Conservation (phyloP, 2,888 invertebrate species). For the Gisinianus flammeolus region DNA sequence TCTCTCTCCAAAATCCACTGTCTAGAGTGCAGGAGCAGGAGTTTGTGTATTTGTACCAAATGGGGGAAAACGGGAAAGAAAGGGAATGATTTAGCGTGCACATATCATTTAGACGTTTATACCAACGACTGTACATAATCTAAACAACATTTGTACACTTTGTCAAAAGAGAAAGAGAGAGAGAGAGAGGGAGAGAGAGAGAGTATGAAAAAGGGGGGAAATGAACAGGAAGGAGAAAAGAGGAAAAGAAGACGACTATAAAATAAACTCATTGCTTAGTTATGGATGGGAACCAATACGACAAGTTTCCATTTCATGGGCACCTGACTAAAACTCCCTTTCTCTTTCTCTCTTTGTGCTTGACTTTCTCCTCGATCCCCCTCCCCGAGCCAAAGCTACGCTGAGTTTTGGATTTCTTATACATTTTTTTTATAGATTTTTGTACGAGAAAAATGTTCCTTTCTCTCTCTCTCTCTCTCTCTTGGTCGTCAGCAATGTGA, state of each 20-base stretch:
- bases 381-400: not conserved
- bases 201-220: not conserved
- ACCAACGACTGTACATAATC: too few relatives aligned
- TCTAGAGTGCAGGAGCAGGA: not conserved
- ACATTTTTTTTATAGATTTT: too few relatives aligned
- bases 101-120: too few relatives aligned
- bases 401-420: not conserved
- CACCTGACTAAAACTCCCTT: slow-evolving; percentile 17
- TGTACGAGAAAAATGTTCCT: too few relatives aligned
- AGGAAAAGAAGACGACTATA: not conserved
- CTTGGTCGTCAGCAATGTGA: not conserved
- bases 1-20: too few relatives aligned
- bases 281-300: slow-evolving; percentile 37
- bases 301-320: slow-evolving; percentile 28
- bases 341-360: not conserved
- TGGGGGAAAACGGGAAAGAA: too few relatives aligned
- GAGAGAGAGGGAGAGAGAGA: slow-evolving; percentile 19
- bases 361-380: not conserved
- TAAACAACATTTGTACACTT: not conserved
- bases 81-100: too few relatives aligned
- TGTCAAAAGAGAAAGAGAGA: slow-evolving; percentile 3
- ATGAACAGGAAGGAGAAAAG: not conserved
- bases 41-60: too few relatives aligned
- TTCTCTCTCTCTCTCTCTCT: not conserved
- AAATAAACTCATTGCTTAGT: slow-evolving; percentile 24